These are phyloP conservation scores for Trichogramma pretiosum DNA, from an alignment of 1,140 invertebrate genomes.

Conservation along the genomic window DNA sequence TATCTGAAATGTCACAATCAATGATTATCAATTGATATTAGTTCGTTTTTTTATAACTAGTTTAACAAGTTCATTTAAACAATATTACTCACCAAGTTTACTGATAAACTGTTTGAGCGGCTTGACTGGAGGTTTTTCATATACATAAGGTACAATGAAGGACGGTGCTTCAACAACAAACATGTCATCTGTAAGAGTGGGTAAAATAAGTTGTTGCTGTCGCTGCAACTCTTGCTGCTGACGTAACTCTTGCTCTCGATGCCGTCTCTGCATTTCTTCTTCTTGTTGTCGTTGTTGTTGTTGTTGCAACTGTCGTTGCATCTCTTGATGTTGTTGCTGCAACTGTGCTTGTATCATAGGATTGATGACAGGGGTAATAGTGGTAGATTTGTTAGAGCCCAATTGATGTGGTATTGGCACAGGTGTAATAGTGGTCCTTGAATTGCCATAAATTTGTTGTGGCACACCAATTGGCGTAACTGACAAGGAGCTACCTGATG, in stretches of 20 bases:
- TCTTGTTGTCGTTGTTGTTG: conserved; percentile 3
- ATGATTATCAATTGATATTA: background rate
- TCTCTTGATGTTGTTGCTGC: conserved; percentile 2
- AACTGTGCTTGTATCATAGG: too few species aligned
- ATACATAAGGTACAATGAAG: conserved; percentile 87
- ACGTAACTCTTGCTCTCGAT: background rate
- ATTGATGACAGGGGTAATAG: conserved; percentile 20
- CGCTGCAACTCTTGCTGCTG: conserved; percentile 40
- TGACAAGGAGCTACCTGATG: conserved; percentile 34
- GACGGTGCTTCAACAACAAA: conserved; percentile 84
- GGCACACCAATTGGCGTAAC: conserved; percentile 48
- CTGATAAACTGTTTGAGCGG: conserved; percentile 68
- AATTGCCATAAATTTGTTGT: conserved; percentile 50
- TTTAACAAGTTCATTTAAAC: too few species aligned
- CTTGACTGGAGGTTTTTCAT: conserved; percentile 75
- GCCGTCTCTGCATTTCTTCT: conserved; percentile 1
- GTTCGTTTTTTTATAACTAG: too few species aligned
- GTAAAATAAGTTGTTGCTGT: conserved; percentile 52
- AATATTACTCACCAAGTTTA: conserved; percentile 43
- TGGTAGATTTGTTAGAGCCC: conserved; percentile 23
- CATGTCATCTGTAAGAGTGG: conserved; percentile 79
- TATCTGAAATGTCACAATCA: conserved; percentile 33
- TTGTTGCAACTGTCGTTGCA: background rate
- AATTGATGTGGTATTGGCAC: conserved; percentile 38
- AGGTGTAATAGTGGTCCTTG: conserved; percentile 51